Evolutionary conservation across 2,888 invertebrate species (phyloP).

Genomic region (Ormyrus labotus): DNA sequence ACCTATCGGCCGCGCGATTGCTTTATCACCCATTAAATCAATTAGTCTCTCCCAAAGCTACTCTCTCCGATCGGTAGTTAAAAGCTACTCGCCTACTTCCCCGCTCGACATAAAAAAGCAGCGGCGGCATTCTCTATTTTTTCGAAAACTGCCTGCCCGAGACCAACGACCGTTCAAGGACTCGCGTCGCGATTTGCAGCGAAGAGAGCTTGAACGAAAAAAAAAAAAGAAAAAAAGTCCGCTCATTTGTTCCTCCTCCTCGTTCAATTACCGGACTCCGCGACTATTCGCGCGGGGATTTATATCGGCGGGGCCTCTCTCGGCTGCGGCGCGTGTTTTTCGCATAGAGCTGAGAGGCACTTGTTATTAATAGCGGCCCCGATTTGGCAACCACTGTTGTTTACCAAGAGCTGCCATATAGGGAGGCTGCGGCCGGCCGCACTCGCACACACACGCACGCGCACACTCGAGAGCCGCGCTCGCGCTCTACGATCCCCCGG

Average conservation of each 20-base stretch:
- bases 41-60: no score
- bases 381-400: conserved; percentile 74
- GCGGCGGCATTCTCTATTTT: background rate
- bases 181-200: background rate
- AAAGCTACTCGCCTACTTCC: no score
- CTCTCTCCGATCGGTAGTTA: no score
- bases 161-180: conserved; percentile 35
- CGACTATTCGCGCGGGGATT: no score
- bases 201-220: no score
- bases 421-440: conserved; percentile 55
- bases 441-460: background rate
- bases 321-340: background rate
- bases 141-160: background rate
- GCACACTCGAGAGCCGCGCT: background rate
- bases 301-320: no score
- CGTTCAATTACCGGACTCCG: background rate
- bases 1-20: no score
- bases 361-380: conserved; percentile 70
- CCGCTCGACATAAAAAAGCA: no score
- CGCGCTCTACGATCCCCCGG: conserved; percentile 1
- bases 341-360: conserved; percentile 20
- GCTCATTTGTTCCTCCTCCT: no score
- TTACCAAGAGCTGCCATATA: conserved; percentile 71
- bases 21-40: no score
- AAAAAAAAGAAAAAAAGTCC: no score